phyloP scores from a whole-genome alignment of 2,888 invertebrate genomes.

The Dicranocentrus wangi region DNA sequence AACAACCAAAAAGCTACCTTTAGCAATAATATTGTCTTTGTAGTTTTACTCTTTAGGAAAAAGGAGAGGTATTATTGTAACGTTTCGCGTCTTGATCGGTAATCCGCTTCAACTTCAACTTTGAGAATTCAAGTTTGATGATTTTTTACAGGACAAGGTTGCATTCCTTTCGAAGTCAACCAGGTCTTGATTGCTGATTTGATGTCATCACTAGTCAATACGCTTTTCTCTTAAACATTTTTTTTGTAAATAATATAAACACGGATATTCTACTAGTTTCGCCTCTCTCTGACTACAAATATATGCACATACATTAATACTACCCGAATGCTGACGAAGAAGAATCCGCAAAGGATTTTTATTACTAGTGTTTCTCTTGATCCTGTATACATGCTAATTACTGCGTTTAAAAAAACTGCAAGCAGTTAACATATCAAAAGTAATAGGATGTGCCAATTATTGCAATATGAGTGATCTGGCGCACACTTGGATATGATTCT shows the following conservation, averaged over 20 bases:
- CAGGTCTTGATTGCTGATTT: slow-evolving; percentile 49
- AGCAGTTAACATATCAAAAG: not conserved
- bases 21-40: not conserved
- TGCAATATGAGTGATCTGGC: too few relatives aligned
- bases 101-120: not conserved
- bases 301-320: not conserved
- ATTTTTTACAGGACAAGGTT: slow-evolving; percentile 57
- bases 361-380: too few relatives aligned
- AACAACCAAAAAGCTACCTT: not conserved
- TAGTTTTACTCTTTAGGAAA: not conserved
- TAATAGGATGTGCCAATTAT: too few relatives aligned
- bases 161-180: slow-evolving; percentile 59
- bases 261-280: not conserved
- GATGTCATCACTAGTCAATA: slow-evolving; percentile 34
- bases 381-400: slow-evolving; percentile 5
- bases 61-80: not conserved
- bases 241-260: not conserved
- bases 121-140: slow-evolving; percentile 26
- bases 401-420: not conserved
- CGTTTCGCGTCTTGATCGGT: not conserved
- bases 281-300: not conserved
- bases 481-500: too few relatives aligned
- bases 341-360: not conserved
- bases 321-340: not conserved
- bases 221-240: not conserved